A percentile compares a stretch with the other conserved stretches of the same genome.
Conservation (phyloP, 1,140 invertebrate genomes). For the Tetragonula clypearis region DNA sequence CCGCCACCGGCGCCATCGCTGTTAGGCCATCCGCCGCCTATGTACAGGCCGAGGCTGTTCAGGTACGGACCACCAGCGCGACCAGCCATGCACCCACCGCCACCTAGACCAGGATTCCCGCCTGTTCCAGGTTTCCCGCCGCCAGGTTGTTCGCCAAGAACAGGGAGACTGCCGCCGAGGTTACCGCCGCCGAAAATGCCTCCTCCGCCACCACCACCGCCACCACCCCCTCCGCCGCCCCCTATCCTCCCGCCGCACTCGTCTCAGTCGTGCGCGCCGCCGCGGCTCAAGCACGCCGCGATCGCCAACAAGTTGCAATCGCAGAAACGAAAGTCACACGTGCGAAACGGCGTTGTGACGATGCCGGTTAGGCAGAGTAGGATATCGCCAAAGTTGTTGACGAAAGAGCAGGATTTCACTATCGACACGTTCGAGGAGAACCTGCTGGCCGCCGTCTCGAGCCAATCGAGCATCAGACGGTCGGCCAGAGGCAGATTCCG, state of each 20-base stretch:
- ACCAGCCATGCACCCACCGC: conserved; percentile 50
- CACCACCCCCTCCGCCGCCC: no score
- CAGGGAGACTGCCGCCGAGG: not conserved
- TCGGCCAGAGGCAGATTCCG: conserved; percentile 28
- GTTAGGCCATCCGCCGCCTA: conserved; percentile 43
- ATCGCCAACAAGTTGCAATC: not conserved
- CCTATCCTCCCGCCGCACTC: no score
- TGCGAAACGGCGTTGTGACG: conserved; percentile 30
- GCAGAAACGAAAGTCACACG: conserved; percentile 43
- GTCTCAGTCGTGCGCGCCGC: no score
- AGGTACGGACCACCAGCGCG: conserved; percentile 61
- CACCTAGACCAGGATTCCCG: conserved; percentile 54
- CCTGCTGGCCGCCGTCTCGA: conserved; percentile 44
- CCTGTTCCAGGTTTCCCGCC: conserved; percentile 56
- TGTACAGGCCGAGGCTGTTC: conserved; percentile 51
- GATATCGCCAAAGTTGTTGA: conserved; percentile 4
- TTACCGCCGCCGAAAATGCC: conserved; percentile 62
- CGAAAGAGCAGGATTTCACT: conserved; percentile 74
- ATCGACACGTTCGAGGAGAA: conserved; percentile 75
- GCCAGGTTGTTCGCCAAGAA: conserved; percentile 48
- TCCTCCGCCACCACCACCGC: not conserved
- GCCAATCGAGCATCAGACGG: conserved; percentile 13
- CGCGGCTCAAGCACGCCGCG: no score
- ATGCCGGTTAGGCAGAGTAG: not conserved
- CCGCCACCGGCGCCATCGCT: conserved; percentile 43